Evolutionary conservation across 2,888 invertebrate genomes (phyloP), one percentile per base, ranked within the genome.

Genomic region (Habroteleia sp.): DNA sequence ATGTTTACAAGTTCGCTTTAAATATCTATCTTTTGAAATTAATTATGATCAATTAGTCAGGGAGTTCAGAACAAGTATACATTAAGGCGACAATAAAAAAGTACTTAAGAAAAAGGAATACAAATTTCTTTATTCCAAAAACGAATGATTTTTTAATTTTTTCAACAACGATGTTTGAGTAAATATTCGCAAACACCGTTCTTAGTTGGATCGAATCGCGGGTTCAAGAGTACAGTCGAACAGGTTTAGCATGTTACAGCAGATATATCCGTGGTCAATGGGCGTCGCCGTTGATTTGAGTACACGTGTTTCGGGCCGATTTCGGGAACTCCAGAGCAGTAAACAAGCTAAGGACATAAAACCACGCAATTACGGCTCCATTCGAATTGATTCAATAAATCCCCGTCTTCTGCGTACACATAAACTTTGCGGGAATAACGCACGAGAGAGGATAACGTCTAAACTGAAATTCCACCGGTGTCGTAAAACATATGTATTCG

Each of bases 401-500:
- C 29, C 6, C 17, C 27, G 48, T 27, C 11, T 11, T 14, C 10
- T 39, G 8, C 41, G 41, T 42, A 20, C 27, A 29, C 52, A 42
- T 44, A 50, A 50, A 63, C 33, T 23, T 41, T 20, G 48, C 27
- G 16, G 4, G 44, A 44, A 69, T 54, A 54, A 44, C 35, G 23
- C 48, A 44, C 48, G 54, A 62, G 62, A 54, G 62, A 71, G 62
- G 71, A 69, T 41, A 71, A 62, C 46, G 62, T 71, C 71, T 62
- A 71, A 71, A 71, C 62, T 62, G 39, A 62, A 71, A 71, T 71
- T 71, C 71, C 71, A 52, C 4, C 39, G 44, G 17, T 33, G 54
- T 54, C 54, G 71, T 71, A 48, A 54, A 71, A 71, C 71, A 71
- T 20, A 46, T 71, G 62, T 71, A 69, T 62, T 52, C 54, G 39